Evolutionary conservation across 2,113 vertebrate genomes (phyloP).

Genomic region (Cathartes aura): DNA sequence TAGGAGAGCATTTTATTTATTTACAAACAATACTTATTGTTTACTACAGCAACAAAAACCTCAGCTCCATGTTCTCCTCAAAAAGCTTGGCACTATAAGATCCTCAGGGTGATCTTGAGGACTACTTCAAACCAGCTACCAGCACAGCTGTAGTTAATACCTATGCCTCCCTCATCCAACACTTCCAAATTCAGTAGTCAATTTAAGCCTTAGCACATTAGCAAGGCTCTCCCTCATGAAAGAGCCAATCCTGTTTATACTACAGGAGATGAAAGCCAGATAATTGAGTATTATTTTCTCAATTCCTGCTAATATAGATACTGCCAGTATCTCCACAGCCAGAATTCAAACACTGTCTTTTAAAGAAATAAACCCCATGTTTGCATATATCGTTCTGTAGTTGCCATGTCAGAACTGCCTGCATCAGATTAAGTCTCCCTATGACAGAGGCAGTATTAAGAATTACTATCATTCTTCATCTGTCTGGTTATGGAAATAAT

Average conservation of each 20-base stretch:
- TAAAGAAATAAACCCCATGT: background rate
- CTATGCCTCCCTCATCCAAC: background rate
- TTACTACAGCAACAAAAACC: background rate
- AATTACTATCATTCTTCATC: background rate
- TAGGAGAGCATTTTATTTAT: background rate
- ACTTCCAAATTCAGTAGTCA: background rate
- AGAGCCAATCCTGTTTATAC: background rate
- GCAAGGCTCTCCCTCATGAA: background rate
- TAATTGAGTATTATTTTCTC: background rate
- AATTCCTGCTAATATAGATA: background rate
- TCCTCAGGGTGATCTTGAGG: background rate
- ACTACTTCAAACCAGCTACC: accelerated
- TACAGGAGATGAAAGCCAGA: background rate
- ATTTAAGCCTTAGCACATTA: background rate
- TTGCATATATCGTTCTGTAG: background rate
- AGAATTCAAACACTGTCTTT: background rate
- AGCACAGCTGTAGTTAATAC: background rate
- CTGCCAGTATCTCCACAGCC: background rate
- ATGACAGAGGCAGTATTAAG: background rate
- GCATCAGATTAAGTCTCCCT: background rate
- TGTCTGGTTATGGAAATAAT: background rate
- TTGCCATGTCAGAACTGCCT: background rate
- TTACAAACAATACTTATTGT: background rate
- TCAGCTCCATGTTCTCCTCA: background rate
- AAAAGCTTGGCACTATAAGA: background rate